Conservation (phyloP, 2,797 vertebrate genomes). For the Eupleurogrammus muticus region DNA sequence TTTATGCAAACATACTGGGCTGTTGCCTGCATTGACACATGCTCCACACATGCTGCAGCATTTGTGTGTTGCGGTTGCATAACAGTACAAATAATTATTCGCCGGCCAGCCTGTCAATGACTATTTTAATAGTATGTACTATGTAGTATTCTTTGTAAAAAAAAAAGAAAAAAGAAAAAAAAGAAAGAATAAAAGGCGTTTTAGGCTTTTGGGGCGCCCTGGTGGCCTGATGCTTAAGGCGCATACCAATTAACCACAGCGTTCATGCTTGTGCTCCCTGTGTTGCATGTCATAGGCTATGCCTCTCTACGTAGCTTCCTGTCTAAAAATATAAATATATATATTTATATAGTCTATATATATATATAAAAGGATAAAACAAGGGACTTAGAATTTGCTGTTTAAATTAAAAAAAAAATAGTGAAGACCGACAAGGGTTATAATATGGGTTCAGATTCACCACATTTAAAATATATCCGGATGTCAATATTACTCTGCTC, state of each 20-base stretch:
- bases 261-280: no score
- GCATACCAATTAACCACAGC: no score
- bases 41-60: constrained; percentile 54
- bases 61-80: constrained; percentile 36
- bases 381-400: neutral
- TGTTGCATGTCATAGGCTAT: no score
- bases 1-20: constrained; percentile 52
- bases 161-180: no score
- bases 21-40: constrained; percentile 51
- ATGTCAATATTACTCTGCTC: constrained; percentile 25
- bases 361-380: constrained; percentile 11
- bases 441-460: constrained; percentile 1
- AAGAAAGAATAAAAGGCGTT: no score
- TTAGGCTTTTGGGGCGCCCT: no score
- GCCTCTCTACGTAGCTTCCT: no score
- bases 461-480: constrained; percentile 28
- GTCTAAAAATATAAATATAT: no score
- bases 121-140: constrained; percentile 24
- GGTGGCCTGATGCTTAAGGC: no score
- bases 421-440: neutral
- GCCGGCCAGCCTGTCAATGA: constrained; percentile 41
- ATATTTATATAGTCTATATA: no score
- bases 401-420: constrained; percentile 21
- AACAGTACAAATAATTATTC: constrained; percentile 42
- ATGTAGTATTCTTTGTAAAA: neutral